Evolutionary conservation across 2,888 invertebrate genomes (phyloP).

Genomic region (Tachina fera): DNA sequence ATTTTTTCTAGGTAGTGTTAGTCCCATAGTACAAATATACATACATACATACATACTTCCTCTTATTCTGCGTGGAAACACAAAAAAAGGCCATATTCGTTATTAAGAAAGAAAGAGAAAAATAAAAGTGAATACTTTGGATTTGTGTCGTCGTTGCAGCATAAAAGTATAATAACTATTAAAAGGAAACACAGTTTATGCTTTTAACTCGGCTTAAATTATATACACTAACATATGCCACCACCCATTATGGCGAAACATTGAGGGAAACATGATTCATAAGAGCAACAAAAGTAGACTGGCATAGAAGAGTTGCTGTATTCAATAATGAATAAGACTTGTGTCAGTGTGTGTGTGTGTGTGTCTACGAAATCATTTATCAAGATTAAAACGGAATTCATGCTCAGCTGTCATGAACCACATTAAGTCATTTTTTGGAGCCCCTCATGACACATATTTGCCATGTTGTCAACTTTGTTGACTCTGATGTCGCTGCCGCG

Average conservation of each 20-base stretch:
- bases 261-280: background rate
- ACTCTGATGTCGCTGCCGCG: constrained; percentile 39
- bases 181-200: constrained; percentile 75
- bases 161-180: constrained; percentile 73
- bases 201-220: constrained; percentile 56
- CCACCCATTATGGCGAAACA: background rate
- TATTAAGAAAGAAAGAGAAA: background rate
- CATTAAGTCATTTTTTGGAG: constrained; percentile 80
- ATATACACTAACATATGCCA: background rate
- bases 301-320: constrained; percentile 30
- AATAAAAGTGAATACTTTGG: constrained; percentile 38
- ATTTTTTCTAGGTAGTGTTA: background rate
- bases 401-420: constrained; percentile 80
- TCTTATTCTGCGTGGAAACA: constrained; percentile 33
- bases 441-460: constrained; percentile 72
- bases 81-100: constrained; percentile 44
- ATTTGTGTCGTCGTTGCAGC: constrained; percentile 47
- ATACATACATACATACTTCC: constrained; percentile 1
- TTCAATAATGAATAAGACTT: constrained; percentile 15
- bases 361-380: constrained; percentile 67
- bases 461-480: constrained; percentile 73
- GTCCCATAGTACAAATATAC: constrained; percentile 4
- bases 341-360: constrained; percentile 4
- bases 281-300: constrained; percentile 10
- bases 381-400: constrained; percentile 75